These are phyloP conservation scores for Vicugna pacos DNA, from an alignment of 2,113 vertebrate species.

Conservation along the genomic window DNA sequence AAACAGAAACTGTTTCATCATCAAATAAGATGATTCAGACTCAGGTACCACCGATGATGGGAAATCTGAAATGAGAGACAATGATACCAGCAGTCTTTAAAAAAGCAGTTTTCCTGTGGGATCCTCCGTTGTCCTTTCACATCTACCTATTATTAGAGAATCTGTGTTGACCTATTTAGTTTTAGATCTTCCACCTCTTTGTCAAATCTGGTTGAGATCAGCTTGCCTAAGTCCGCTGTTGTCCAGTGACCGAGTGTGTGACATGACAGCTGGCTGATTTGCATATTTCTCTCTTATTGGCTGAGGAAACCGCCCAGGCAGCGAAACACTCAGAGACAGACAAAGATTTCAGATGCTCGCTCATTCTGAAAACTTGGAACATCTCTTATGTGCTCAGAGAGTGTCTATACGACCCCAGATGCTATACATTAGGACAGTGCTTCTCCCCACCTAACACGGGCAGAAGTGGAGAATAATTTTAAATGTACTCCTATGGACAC, in stretches of 20 bases:
- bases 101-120: constrained; percentile 48
- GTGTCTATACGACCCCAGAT: not conserved
- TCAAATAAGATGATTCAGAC: not conserved
- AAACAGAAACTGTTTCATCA: not conserved
- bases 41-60: not conserved
- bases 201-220: constrained; percentile 67
- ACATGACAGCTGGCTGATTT: constrained; percentile 56
- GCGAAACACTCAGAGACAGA: not conserved
- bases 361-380: constrained; percentile 64
- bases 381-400: not conserved
- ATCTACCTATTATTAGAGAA: constrained; percentile 60
- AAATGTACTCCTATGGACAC: constrained; percentile 59
- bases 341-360: constrained; percentile 61
- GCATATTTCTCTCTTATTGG: constrained; percentile 68
- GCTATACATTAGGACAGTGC: not conserved
- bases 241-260: constrained; percentile 26
- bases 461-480: constrained; percentile 60
- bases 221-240: constrained; percentile 35
- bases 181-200: constrained; percentile 67
- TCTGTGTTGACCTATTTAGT: constrained; percentile 70
- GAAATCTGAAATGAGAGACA: constrained; percentile 44
- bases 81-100: not conserved
- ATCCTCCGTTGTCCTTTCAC: constrained; percentile 8
- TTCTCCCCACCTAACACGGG: not conserved
- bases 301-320: not conserved